phyloP scores from a whole-genome alignment of 2,888 invertebrate species.

The Erynnis tages region DNA sequence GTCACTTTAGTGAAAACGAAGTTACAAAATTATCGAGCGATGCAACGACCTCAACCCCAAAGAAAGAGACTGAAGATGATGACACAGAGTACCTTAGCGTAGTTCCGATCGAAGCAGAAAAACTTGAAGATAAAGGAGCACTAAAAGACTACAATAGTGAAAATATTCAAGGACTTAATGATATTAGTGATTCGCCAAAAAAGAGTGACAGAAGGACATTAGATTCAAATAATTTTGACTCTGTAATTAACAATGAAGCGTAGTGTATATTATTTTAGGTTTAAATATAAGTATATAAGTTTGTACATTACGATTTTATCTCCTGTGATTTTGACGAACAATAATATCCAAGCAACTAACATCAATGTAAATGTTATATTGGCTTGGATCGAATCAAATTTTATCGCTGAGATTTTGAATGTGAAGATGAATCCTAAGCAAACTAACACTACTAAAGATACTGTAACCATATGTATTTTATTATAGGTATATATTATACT shows the following conservation, averaged over 20 bases:
- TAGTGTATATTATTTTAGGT: slow-evolving; percentile 44
- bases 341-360: slow-evolving; percentile 39
- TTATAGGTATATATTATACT: slow-evolving; percentile 45
- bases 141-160: slow-evolving; percentile 54
- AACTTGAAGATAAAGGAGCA: slow-evolving; percentile 46
- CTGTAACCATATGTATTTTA: slow-evolving; percentile 38
- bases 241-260: slow-evolving; percentile 62
- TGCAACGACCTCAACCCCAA: slow-evolving; percentile 24
- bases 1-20: slow-evolving; percentile 32
- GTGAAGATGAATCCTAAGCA: slow-evolving; percentile 32
- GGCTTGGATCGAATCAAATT: slow-evolving; percentile 21
- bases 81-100: slow-evolving; percentile 61
- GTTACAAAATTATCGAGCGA: slow-evolving; percentile 31
- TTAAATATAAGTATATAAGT: slow-evolving; percentile 37
- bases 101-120: slow-evolving; percentile 57
- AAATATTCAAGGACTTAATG: slow-evolving; percentile 61
- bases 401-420: slow-evolving; percentile 32
- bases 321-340: slow-evolving; percentile 66
- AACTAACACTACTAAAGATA: slow-evolving; percentile 39
- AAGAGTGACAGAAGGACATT: slow-evolving; percentile 73
- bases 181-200: slow-evolving; percentile 73
- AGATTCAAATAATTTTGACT: slow-evolving; percentile 60
- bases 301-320: slow-evolving; percentile 60
- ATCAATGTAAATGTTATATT: slow-evolving; percentile 40
- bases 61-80: slow-evolving; percentile 31